Evolutionary conservation across 2,888 invertebrate species (phyloP).

Genomic region (Cerceris ruficornis): DNA sequence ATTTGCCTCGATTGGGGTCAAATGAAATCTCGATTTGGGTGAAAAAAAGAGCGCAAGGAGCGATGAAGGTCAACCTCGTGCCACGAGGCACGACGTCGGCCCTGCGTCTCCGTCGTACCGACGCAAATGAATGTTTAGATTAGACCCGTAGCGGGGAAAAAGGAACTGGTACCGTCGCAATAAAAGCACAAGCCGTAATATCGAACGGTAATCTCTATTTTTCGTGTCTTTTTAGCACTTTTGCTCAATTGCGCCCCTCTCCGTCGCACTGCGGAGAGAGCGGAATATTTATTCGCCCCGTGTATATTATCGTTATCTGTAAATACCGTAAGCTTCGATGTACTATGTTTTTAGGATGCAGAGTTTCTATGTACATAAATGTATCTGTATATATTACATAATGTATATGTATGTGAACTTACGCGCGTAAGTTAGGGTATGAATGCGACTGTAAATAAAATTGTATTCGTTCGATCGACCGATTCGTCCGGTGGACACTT

Average conservation of each 20-base stretch:
- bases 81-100: no score
- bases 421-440: slow-evolving; percentile 25
- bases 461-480: slow-evolving; percentile 20
- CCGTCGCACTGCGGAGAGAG: not conserved
- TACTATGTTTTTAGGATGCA: slow-evolving; percentile 16
- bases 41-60: no score
- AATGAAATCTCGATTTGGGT: no score
- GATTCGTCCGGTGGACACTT: no score
- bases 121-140: no score
- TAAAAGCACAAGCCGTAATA: not conserved
- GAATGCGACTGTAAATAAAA: slow-evolving; percentile 45
- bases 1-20: no score
- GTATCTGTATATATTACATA: slow-evolving; percentile 3
- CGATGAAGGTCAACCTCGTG: no score
- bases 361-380: slow-evolving; percentile 27
- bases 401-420: slow-evolving; percentile 15
- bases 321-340: slow-evolving; percentile 24
- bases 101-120: no score
- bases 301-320: slow-evolving; percentile 15
- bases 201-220: slow-evolving; percentile 4
- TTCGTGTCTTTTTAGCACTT: slow-evolving; percentile 23
- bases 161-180: not conserved
- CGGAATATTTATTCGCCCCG: slow-evolving; percentile 22
- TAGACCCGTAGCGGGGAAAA: no score
- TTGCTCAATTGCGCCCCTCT: slow-evolving; percentile 36